These are phyloP conservation scores for Thelaira solivaga DNA, from an alignment of 2,888 invertebrate genomes.

Conservation along the genomic window DNA sequence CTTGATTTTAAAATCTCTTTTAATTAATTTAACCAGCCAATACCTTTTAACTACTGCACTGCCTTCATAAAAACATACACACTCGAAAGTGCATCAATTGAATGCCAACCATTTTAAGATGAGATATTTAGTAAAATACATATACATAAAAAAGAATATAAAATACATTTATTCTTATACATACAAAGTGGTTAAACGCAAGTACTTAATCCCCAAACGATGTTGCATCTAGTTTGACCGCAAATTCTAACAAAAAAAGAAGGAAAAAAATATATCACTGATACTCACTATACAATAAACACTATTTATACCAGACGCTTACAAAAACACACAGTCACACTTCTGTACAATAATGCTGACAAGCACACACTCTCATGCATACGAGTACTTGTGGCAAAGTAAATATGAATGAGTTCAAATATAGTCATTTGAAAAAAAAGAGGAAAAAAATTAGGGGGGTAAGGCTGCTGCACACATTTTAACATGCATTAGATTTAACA, in stretches of 20 bases:
- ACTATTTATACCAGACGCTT: constrained; percentile 47
- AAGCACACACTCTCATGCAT: background rate
- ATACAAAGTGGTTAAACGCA: constrained; percentile 60
- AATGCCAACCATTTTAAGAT: constrained; percentile 31
- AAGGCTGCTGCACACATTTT: constrained; percentile 19
- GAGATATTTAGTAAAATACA: constrained; percentile 40
- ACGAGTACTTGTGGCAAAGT: too few species aligned
- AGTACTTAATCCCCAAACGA: constrained; percentile 61
- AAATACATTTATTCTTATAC: constrained; percentile 46
- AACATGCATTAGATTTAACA: constrained; percentile 58
- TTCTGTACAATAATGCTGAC: background rate
- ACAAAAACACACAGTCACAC: background rate
- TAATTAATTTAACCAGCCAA: background rate
- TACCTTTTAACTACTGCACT: background rate
- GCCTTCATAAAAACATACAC: too few species aligned
- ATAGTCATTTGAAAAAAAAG: constrained; percentile 10
- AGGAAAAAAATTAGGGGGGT: background rate
- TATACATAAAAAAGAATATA: constrained; percentile 8
- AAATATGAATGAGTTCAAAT: too few species aligned
- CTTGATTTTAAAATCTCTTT: background rate
- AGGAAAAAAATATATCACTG: constrained; percentile 36
- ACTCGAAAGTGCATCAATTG: constrained; percentile 38
- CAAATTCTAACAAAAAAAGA: constrained; percentile 55
- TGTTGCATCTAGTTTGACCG: constrained; percentile 55
- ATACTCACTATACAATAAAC: constrained; percentile 43